Conservation (phyloP, 2,888 invertebrate genomes). For the Leucoptera coffeella region DNA sequence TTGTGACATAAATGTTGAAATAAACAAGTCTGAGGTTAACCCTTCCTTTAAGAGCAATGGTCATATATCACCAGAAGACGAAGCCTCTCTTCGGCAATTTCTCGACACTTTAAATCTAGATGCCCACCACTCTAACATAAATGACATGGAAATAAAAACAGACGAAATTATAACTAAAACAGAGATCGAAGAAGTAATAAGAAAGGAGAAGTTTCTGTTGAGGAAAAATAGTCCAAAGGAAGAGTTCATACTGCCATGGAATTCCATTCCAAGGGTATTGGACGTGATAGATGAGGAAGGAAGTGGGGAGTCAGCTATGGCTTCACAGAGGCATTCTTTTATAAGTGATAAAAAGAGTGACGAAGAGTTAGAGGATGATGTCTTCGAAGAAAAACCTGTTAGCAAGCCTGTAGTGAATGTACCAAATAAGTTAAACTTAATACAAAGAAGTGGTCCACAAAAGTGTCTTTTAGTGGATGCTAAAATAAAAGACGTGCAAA, state of each 20-base stretch:
- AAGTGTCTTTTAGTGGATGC: conserved; percentile 56
- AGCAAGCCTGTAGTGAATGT: no score
- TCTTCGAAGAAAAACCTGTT: conserved; percentile 16
- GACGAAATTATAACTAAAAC: conserved; percentile 37
- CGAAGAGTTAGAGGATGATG: conserved; percentile 46
- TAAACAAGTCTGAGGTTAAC: no score
- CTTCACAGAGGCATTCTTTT: conserved; percentile 49
- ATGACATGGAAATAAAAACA: conserved; percentile 28
- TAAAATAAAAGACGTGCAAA: conserved; percentile 49
- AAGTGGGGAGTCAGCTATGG: conserved; percentile 58
- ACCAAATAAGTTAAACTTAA: no score
- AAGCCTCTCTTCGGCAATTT: conserved; percentile 47
- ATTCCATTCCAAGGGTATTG: no score
- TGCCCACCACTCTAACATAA: conserved; percentile 26
- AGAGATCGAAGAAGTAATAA: conserved; percentile 17
- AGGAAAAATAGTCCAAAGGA: no score
- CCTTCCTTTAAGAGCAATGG: no score
- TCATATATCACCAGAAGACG: no score
- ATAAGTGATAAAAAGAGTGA: conserved; percentile 40
- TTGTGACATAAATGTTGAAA: no score
- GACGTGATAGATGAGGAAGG: conserved; percentile 76
- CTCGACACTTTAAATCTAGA: conserved; percentile 51
- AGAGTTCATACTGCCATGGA: no score
- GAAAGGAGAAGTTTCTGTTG: background rate
- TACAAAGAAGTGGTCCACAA: no score